phyloP scores from a whole-genome alignment of 2,888 invertebrate genomes.

The Xestia rhomboidea region DNA sequence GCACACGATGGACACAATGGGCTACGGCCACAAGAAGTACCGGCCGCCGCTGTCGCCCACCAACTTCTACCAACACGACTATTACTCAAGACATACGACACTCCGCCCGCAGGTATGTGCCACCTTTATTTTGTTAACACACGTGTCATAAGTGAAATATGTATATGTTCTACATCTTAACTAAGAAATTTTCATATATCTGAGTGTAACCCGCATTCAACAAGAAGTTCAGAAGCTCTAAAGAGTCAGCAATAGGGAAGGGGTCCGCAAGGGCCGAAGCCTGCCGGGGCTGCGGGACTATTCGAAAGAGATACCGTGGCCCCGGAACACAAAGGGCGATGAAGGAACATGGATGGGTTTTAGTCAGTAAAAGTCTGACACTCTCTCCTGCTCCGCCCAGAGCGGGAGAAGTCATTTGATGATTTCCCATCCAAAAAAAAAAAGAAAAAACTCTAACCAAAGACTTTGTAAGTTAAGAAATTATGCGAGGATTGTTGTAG shows the following conservation, averaged over 20 bases:
- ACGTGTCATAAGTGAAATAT: not conserved
- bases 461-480: not conserved
- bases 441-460: too few relatives aligned
- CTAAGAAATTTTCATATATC: not conserved
- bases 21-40: constrained; percentile 92
- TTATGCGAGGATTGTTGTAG: not conserved
- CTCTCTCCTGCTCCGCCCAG: too few relatives aligned
- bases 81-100: constrained; percentile 88
- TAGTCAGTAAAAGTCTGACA: too few relatives aligned
- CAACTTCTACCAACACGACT: constrained; percentile 91
- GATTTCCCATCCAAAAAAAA: too few relatives aligned
- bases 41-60: constrained; percentile 91
- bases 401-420: too few relatives aligned
- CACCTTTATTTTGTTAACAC: constrained; percentile 18
- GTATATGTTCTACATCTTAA: not conserved
- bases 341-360: too few relatives aligned
- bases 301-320: too few relatives aligned
- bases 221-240: not conserved
- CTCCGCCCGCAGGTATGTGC: constrained; percentile 87
- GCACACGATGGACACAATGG: constrained; percentile 92
- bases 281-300: too few relatives aligned
- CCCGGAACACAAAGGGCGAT: too few relatives aligned
- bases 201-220: not conserved
- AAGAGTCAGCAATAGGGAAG: too few relatives aligned
- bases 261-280: too few relatives aligned